phyloP scores from a whole-genome alignment of 2,113 vertebrate species.

The human region GRCh38 chr2:142222001-142222500 shows the following conservation, averaged over 20 bases:
- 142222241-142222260: neutral
- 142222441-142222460: neutral
- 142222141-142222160: neutral
- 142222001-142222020: constrained; percentile 19
- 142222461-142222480: constrained; percentile 27
- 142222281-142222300: neutral
- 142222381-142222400: neutral
- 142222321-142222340: neutral
- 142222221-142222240: neutral
- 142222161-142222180: neutral
- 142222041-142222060: neutral
- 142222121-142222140: neutral
- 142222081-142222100: neutral
- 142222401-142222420: neutral
- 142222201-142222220: constrained; percentile 10
- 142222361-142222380: neutral
- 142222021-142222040: neutral
- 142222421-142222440: constrained; percentile 37
- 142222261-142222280: neutral
- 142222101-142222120: neutral
- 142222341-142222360: constrained; percentile 17
- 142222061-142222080: neutral
- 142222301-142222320: neutral
- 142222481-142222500: constrained; percentile 4
- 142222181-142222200: constrained; percentile 26